Conservation (phyloP, 2,888 invertebrate species). For the Brachypalpus laphriformis region DNA sequence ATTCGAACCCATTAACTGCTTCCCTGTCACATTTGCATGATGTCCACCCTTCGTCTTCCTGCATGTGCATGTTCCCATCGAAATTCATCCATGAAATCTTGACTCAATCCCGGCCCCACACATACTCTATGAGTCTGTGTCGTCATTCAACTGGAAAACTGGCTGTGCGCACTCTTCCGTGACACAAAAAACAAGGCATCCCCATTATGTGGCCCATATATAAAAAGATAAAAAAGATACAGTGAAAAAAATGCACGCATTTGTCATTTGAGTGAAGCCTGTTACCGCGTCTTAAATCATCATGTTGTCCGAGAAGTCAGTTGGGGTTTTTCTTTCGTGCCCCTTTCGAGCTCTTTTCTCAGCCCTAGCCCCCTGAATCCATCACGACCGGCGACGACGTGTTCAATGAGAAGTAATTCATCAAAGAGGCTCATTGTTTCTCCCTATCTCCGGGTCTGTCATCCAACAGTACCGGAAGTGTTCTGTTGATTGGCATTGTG, state of each 20-base stretch:
- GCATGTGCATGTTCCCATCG: neutral
- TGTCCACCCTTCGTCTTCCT: conserved; percentile 56
- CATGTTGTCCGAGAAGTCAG: conserved; percentile 54
- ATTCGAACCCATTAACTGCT: conserved; percentile 59
- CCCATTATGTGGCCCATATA: conserved; percentile 45
- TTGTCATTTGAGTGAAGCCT: conserved; percentile 67
- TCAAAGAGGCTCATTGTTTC: conserved; percentile 69
- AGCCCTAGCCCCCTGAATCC: neutral
- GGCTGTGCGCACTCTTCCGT: conserved; percentile 58
- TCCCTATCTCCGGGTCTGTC: conserved; percentile 21
- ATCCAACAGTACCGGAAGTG: conserved; percentile 57
- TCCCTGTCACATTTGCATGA: conserved; percentile 67
- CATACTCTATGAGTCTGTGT: conserved; percentile 32
- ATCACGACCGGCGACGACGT: conserved; percentile 37
- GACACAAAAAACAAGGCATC: conserved; percentile 68
- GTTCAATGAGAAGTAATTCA: conserved; percentile 71
- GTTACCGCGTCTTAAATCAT: conserved; percentile 73
- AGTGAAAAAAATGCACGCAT: conserved; percentile 46
- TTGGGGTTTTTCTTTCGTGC: conserved; percentile 2
- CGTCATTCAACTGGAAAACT: conserved; percentile 72
- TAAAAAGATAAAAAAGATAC: conserved; percentile 1
- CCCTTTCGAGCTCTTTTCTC: conserved; percentile 38
- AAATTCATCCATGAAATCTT: conserved; percentile 66
- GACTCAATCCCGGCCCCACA: conserved; percentile 34
- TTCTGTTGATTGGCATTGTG: conserved; percentile 62